Conservation (phyloP, 2,113 vertebrate genomes). For the Crotalus horridus region DNA sequence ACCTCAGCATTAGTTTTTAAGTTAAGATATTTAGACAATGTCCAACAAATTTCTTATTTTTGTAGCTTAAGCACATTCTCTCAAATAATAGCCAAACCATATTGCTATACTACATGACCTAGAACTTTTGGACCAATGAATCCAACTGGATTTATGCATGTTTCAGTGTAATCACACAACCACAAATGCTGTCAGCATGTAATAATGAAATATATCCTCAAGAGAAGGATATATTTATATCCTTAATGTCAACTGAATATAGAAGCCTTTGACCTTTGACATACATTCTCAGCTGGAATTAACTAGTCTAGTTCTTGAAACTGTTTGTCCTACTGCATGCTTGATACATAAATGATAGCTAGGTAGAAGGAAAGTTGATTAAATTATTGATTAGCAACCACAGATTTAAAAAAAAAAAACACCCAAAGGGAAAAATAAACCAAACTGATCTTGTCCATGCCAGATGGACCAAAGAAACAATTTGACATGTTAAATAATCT, state of each 20-base stretch:
- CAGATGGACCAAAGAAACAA: background rate
- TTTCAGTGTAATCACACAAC: background rate
- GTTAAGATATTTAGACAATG: background rate
- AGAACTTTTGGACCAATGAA: background rate
- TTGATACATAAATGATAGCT: conserved; percentile 5
- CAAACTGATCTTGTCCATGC: background rate
- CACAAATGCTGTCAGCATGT: background rate
- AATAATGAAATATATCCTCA: background rate
- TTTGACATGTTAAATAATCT: background rate
- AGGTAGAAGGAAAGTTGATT: conserved; percentile 9
- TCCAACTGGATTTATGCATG: background rate
- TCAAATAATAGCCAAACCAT: background rate
- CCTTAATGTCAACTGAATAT: background rate
- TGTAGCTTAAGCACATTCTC: background rate
- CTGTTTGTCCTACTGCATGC: background rate
- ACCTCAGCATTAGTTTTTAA: background rate
- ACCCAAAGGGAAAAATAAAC: conserved; percentile 1
- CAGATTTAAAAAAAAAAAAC: conserved; percentile 1
- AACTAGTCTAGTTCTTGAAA: background rate
- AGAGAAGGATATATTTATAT: background rate
- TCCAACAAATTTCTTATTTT: background rate
- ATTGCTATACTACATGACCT: background rate
- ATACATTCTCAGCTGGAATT: background rate
- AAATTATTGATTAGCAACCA: conserved; percentile 20
- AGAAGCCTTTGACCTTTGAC: background rate